Conservation (phyloP, 2,113 vertebrate genomes). For the Sorex araneus region DNA sequence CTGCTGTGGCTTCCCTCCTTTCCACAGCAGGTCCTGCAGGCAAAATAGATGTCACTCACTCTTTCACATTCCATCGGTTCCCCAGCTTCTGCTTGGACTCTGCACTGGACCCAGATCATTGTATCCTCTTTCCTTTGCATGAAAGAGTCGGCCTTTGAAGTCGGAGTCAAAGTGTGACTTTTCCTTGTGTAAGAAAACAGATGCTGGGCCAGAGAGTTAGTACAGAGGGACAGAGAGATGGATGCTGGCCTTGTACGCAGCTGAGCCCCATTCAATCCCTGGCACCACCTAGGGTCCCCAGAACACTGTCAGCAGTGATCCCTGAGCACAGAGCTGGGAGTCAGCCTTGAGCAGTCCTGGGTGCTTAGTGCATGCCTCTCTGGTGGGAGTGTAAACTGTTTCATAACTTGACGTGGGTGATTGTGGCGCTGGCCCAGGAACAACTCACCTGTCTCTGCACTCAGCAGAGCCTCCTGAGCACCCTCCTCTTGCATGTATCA, state of each 20-base stretch:
- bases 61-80: no score
- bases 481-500: not conserved
- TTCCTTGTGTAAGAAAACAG: slow-evolving; percentile 19
- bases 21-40: not conserved
- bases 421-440: slow-evolving; percentile 31
- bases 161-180: not conserved
- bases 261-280: no score
- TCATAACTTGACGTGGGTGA: not conserved
- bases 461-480: not conserved
- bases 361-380: not conserved
- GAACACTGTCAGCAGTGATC: no score
- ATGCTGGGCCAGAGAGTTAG: not conserved
- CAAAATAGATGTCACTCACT: not conserved
- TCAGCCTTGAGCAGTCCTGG: no score
- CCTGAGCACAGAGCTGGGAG: no score
- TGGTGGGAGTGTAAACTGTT: not conserved
- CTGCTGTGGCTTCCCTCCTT: not conserved
- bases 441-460: not conserved
- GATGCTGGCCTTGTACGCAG: no score
- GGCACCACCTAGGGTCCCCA: no score
- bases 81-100: no score
- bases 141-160: not conserved
- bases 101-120: no score
- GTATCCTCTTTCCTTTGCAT: not conserved
- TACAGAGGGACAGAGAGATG: no score